phyloP scores from a whole-genome alignment of 2,888 invertebrate genomes.

The Cataglyphis albicans region DNA sequence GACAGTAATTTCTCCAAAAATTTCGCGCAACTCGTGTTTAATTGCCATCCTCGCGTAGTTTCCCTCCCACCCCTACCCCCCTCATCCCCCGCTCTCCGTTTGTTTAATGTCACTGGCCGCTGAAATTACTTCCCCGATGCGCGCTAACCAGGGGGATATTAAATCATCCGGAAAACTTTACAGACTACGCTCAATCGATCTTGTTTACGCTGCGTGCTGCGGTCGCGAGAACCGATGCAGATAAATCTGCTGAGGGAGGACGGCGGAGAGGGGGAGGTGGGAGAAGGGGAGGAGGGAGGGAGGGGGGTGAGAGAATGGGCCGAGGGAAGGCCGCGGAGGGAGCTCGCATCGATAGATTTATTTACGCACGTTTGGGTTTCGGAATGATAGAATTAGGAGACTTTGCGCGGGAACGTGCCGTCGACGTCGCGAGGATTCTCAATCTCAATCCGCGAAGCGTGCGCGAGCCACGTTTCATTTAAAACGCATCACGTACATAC shows the following conservation, averaged over 20 bases:
- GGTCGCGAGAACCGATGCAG: conserved; percentile 49
- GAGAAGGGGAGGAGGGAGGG: too few relatives aligned
- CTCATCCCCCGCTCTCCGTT: not conserved
- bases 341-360: conserved; percentile 46
- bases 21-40: conserved; percentile 7
- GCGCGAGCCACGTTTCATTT: too few relatives aligned
- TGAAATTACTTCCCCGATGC: conserved; percentile 44
- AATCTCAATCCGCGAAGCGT: not conserved
- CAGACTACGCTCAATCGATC: conserved; percentile 53
- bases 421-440: conserved; percentile 22
- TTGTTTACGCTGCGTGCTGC: conserved; percentile 53
- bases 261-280: too few relatives aligned
- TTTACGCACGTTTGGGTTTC: conserved; percentile 44
- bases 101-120: conserved; percentile 39
- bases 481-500: not conserved
- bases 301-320: too few relatives aligned
- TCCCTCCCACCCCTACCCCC: not conserved
- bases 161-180: conserved; percentile 56
- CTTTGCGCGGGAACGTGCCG: conserved; percentile 18
- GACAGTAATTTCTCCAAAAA: conserved; percentile 3
- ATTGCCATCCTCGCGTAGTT: not conserved
- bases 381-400: conserved; percentile 41
- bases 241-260: conserved; percentile 38
- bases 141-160: conserved; percentile 47
- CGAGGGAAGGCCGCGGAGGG: not conserved